Percentiles rank a stretch among this genome's conserved stretches.
Conservation (phyloP, 2,113 vertebrate species). For the Erythrocebus patas region DNA sequence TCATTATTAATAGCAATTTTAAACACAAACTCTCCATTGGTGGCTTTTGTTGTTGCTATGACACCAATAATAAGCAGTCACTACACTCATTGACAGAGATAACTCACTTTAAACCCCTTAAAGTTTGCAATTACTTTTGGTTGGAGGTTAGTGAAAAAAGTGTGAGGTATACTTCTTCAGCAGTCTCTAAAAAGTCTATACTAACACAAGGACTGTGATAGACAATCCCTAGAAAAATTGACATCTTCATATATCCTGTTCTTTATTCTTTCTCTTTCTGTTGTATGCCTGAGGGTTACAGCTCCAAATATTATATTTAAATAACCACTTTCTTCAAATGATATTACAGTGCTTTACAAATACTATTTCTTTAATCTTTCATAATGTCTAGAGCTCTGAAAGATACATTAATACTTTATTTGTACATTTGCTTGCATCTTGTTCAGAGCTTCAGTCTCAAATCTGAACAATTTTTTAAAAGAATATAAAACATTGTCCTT, state of each 20-base stretch:
- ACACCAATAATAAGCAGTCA: not conserved
- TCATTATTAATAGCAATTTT: not conserved
- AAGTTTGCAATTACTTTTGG: not conserved
- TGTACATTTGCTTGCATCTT: not conserved
- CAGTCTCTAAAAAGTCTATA: not conserved
- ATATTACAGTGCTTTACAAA: not conserved
- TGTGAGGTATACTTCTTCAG: not conserved
- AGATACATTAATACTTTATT: not conserved
- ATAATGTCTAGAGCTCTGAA: not conserved
- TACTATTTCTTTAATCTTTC: not conserved
- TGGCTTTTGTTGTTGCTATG: not conserved
- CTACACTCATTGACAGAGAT: not conserved
- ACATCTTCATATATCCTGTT: not conserved
- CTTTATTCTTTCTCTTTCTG: not conserved
- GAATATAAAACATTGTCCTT: not conserved
- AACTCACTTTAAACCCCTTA: not conserved
- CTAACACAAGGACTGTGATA: not conserved
- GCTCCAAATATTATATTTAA: conserved; percentile 29
- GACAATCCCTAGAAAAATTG: not conserved
- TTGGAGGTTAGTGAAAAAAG: not conserved
- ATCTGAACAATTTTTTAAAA: not conserved
- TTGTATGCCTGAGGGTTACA: not conserved
- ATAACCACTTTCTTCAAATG: not conserved
- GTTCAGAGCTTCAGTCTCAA: not conserved
- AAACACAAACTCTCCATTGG: not conserved